Evolutionary conservation across 2,797 vertebrate genomes (phyloP).

Genomic region (Helicolenus hilgendorfi): DNA sequence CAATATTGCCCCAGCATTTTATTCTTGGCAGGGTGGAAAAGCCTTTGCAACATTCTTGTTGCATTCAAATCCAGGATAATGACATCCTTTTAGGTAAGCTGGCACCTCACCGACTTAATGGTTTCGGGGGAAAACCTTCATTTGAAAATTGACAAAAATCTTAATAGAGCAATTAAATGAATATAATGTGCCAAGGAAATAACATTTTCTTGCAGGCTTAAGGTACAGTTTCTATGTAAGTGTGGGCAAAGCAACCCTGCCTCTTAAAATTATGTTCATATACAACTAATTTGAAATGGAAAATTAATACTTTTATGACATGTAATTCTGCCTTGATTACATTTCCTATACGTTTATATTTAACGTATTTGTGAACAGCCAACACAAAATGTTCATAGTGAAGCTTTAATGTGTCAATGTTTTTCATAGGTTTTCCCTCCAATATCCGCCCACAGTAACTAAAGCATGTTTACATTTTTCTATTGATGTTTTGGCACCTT

Average conservation of each 20-base stretch:
- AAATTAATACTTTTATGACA: neutral
- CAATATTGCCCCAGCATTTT: neutral
- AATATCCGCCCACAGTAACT: neutral
- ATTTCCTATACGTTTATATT: neutral
- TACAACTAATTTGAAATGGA: neutral
- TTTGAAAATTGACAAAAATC: neutral
- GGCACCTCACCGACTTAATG: neutral
- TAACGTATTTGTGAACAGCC: neutral
- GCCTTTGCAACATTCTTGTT: neutral
- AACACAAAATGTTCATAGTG: neutral
- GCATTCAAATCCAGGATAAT: constrained; percentile 15
- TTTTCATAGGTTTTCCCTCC: neutral
- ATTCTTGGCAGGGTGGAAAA: constrained; percentile 1
- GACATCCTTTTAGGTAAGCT: neutral
- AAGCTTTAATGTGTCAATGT: neutral
- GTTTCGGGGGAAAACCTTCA: neutral
- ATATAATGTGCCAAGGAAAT: neutral
- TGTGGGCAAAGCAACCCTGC: neutral
- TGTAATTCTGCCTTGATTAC: neutral
- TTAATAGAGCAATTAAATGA: neutral
- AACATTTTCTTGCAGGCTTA: neutral
- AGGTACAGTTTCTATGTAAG: neutral
- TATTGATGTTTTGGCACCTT: neutral
- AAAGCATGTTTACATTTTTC: neutral
- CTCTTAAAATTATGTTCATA: neutral